phyloP scores from a whole-genome alignment of 2,888 invertebrate species.

The Ypsolopha sequella region DNA sequence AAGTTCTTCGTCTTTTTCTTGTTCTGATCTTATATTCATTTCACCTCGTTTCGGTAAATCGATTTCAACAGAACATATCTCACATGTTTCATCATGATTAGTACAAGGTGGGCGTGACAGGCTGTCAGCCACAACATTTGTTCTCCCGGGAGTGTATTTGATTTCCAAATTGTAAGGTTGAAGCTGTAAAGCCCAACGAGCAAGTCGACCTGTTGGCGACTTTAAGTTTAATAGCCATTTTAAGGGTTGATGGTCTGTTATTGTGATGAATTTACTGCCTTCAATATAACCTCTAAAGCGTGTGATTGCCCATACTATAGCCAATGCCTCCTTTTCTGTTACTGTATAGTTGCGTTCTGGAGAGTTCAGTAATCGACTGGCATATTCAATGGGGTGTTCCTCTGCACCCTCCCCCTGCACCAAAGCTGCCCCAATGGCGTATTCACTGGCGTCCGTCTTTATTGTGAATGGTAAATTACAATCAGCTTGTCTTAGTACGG shows the following conservation, averaged over 20 bases:
- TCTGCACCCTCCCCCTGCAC: constrained; percentile 17
- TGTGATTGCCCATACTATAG: constrained; percentile 23
- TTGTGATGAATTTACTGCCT: constrained; percentile 34
- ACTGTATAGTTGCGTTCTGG: constrained; percentile 29
- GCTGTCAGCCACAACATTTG: constrained; percentile 28
- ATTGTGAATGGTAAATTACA: constrained; percentile 12
- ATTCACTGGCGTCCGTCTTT: constrained; percentile 21
- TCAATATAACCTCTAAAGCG: constrained; percentile 38
- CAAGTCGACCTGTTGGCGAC: constrained; percentile 33
- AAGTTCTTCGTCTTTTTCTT: constrained; percentile 11
- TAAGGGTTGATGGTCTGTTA: constrained; percentile 39
- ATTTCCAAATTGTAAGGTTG: constrained; percentile 29
- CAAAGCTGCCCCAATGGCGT: constrained; percentile 18
- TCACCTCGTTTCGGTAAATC: constrained; percentile 2
- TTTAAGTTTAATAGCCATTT: constrained; percentile 33
- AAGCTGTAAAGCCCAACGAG: constrained; percentile 36
- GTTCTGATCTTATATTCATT: constrained; percentile 5
- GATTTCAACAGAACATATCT: background rate
- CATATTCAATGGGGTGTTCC: constrained; percentile 17
- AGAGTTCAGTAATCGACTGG: constrained; percentile 15
- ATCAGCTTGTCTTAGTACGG: constrained; percentile 16
- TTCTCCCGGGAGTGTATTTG: constrained; percentile 15
- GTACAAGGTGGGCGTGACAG: constrained; percentile 21
- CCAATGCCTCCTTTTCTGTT: constrained; percentile 30
- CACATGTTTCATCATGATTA: background rate